Percentiles rank a stretch among this genome's conserved stretches.
Conservation (phyloP, 2,888 invertebrate species). For the Troides aeacus region DNA sequence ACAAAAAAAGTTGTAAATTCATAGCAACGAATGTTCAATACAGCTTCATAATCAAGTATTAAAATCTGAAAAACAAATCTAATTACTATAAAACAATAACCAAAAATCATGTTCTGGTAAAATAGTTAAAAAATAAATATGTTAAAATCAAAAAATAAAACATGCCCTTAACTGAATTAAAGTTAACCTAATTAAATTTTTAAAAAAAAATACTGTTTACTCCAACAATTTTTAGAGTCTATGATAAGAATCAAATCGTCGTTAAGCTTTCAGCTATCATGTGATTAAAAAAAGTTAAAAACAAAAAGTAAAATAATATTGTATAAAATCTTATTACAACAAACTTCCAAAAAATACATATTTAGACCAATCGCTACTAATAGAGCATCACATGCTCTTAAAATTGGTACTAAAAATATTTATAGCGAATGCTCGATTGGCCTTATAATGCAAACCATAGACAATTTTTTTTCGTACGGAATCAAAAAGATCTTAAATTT, state of each 20-base stretch:
- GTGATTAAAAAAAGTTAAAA: slow-evolving; percentile 52
- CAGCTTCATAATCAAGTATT: slow-evolving; percentile 61
- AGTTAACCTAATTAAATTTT: slow-evolving; percentile 45
- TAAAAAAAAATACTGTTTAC: slow-evolving; percentile 56
- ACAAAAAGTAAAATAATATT: slow-evolving; percentile 49
- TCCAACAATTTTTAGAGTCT: slow-evolving; percentile 69
- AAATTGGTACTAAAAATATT: background rate
- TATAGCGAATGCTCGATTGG: too few relatives aligned
- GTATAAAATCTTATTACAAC: slow-evolving; percentile 55
- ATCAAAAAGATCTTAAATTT: too few relatives aligned
- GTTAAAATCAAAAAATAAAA: slow-evolving; percentile 73
- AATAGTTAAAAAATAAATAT: background rate
- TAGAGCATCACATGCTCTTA: slow-evolving; percentile 6
- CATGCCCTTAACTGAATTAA: slow-evolving; percentile 60
- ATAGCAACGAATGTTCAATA: slow-evolving; percentile 34
- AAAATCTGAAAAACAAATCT: slow-evolving; percentile 48
- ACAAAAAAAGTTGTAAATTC: slow-evolving; percentile 36
- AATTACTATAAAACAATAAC: too few relatives aligned
- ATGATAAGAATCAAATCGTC: slow-evolving; percentile 64
- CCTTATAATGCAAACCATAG: too few relatives aligned
- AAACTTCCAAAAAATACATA: slow-evolving; percentile 26
- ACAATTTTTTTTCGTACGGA: too few relatives aligned
- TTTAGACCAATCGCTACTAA: slow-evolving; percentile 24
- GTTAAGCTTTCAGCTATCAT: slow-evolving; percentile 69
- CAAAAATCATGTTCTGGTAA: too few relatives aligned